phyloP scores from a whole-genome alignment of 2,797 vertebrate species.

The Pangasius larnaudii region DNA sequence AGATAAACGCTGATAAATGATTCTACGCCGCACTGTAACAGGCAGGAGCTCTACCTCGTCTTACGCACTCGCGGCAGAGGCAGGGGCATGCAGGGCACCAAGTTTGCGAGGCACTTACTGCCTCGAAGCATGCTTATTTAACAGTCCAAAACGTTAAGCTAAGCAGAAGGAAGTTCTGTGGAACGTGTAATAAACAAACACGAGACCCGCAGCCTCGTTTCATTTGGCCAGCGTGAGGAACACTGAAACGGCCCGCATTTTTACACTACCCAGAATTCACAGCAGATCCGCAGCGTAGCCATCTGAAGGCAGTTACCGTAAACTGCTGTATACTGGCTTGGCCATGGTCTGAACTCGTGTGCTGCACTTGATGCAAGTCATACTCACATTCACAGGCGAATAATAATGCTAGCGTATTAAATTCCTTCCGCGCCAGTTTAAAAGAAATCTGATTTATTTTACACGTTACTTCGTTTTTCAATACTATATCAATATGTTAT shows the following conservation, averaged over 20 bases:
- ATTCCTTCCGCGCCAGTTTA: too few species aligned
- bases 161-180: background rate
- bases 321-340: too few species aligned
- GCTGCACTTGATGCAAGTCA: too few species aligned
- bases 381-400: too few species aligned
- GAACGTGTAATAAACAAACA: background rate
- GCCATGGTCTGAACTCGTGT: too few species aligned
- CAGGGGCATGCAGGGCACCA: too few species aligned
- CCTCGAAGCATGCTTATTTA: background rate
- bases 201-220: background rate
- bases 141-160: background rate
- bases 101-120: too few species aligned
- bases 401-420: too few species aligned
- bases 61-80: too few species aligned
- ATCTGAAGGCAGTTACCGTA: background rate
- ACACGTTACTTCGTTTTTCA: background rate
- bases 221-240: background rate
- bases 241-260: background rate
- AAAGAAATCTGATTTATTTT: background rate
- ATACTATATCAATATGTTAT: too few species aligned
- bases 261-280: background rate
- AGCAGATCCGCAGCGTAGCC: background rate
- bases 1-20: background rate
- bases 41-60: too few species aligned
- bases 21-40: background rate